These are phyloP conservation scores for Clarias gariepinus DNA, from an alignment of 2,113 vertebrate species.

Conservation along the genomic window DNA sequence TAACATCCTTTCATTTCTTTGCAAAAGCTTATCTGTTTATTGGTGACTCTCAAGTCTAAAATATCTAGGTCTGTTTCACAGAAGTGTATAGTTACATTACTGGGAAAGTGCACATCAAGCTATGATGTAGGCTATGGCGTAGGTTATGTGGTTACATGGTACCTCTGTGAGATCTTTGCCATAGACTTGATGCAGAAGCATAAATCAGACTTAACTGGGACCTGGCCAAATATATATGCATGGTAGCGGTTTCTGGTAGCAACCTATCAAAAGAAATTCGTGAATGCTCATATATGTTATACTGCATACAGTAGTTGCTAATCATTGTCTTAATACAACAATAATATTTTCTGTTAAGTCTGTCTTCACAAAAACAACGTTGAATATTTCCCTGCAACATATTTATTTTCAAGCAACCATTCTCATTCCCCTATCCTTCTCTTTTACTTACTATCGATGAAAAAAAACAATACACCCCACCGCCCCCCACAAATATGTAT, in stretches of 20 bases:
- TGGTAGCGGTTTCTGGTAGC: too few species aligned
- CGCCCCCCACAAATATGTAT: neutral
- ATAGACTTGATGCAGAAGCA: too few species aligned
- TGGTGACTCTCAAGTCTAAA: neutral
- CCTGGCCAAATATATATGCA: too few species aligned
- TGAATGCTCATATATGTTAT: too few species aligned
- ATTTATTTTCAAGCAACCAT: neutral
- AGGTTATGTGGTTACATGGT: too few species aligned
- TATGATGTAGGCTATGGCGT: too few species aligned
- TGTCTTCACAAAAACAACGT: neutral
- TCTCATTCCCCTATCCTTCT: neutral
- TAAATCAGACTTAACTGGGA: too few species aligned
- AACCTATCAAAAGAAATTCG: too few species aligned
- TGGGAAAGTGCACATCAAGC: too few species aligned
- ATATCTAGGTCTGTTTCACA: too few species aligned
- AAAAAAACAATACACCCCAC: neutral
- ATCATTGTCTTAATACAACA: neutral
- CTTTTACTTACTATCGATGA: neutral
- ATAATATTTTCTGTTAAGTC: neutral
- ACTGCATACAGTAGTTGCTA: neutral
- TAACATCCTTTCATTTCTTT: neutral
- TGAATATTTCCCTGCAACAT: neutral
- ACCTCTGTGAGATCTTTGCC: too few species aligned
- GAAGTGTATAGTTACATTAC: too few species aligned
- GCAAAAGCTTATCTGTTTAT: neutral